phyloP scores from a whole-genome alignment of 2,797 vertebrate species.

The Sebastes iracundus region DNA sequence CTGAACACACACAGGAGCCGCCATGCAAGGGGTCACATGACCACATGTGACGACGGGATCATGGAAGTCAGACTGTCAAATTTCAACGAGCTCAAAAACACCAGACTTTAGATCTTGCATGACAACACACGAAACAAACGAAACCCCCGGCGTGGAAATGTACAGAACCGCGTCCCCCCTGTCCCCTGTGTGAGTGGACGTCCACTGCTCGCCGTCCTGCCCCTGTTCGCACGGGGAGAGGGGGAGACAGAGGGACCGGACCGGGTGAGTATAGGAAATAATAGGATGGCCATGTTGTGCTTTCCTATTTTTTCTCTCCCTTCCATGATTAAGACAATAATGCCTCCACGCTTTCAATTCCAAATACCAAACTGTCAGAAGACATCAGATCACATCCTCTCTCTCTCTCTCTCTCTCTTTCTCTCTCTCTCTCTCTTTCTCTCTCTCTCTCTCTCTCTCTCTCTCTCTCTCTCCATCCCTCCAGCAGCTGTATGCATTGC shows the following conservation, averaged over 20 bases:
- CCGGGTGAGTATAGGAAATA: conserved; percentile 26
- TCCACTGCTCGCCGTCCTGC: not conserved
- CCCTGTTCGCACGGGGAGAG: not conserved
- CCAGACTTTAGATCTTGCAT: not conserved
- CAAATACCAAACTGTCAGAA: conserved; percentile 74
- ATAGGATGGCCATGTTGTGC: conserved; percentile 43
- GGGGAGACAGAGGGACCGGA: not conserved
- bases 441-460: not conserved
- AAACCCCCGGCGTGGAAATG: not conserved
- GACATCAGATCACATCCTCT: conserved; percentile 65
- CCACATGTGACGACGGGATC: not conserved
- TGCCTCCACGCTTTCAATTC: conserved; percentile 62
- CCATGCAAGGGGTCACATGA: not conserved
- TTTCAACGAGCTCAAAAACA: not conserved
- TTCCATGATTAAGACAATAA: conserved; percentile 67
- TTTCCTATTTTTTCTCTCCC: conserved; percentile 45
- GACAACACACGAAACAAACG: not conserved
- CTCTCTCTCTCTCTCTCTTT: not conserved
- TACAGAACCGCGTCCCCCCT: not conserved
- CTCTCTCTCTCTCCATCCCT: not conserved
- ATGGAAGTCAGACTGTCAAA: not conserved
- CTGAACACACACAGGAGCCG: not conserved
- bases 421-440: not conserved
- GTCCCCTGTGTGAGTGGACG: not conserved
- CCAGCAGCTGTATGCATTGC: not conserved